A percentile compares a stretch with the other conserved stretches of the same genome.
These are phyloP conservation scores for Terrapene triunguis DNA, from an alignment of 2,113 vertebrate species.

Conservation along the genomic window DNA sequence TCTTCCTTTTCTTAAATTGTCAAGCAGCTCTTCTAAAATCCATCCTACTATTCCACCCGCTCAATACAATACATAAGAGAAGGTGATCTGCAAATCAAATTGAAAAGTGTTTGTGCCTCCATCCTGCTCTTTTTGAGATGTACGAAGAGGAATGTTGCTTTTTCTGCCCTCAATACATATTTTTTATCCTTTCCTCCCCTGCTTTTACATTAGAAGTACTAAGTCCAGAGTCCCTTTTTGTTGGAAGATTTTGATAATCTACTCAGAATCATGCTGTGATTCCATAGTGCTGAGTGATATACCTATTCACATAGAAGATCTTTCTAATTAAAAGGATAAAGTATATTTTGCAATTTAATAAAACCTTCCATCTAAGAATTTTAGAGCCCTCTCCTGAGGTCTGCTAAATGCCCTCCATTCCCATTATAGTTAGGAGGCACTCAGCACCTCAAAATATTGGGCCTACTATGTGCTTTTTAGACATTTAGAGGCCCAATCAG, in stretches of 20 bases:
- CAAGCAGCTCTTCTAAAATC: not conserved
- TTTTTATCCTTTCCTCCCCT: not conserved
- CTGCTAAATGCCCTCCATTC: not conserved
- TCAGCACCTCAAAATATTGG: not conserved
- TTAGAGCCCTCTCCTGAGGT: not conserved
- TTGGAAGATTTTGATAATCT: not conserved
- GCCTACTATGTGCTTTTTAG: not conserved
- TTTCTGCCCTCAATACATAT: not conserved
- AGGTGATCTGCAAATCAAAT: not conserved
- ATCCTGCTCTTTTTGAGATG: not conserved
- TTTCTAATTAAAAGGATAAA: not conserved
- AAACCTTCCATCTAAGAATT: not conserved
- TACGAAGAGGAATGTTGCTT: not conserved
- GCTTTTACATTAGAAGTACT: not conserved
- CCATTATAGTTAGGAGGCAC: not conserved
- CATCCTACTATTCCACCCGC: not conserved
- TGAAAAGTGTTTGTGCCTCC: not conserved
- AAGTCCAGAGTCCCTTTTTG: not conserved
- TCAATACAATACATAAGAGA: not conserved
- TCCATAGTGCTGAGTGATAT: accelerated
- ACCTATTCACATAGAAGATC: not conserved
- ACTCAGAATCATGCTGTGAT: not conserved
- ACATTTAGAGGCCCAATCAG: not conserved
- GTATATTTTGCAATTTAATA: not conserved
- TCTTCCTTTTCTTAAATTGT: not conserved